Percentiles rank a stretch among this genome's conserved stretches.
phyloP scores from a whole-genome alignment of 2,797 vertebrate genomes.

The Serranus cabrilla region DNA sequence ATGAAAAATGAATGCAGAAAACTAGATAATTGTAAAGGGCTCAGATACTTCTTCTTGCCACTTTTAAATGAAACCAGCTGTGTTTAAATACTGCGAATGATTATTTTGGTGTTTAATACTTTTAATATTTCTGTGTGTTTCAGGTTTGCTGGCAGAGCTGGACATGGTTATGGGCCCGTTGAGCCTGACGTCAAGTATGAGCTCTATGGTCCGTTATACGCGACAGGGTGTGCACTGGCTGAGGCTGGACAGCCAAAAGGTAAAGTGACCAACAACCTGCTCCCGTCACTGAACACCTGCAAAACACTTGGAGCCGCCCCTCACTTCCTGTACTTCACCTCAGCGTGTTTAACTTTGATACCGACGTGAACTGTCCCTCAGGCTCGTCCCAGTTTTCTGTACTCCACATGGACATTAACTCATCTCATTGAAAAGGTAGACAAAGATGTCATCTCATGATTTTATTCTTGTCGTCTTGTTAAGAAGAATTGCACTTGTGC shows the following conservation, averaged over 20 bases:
- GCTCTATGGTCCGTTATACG: conserved; percentile 88
- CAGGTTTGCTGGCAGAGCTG: conserved; percentile 92
- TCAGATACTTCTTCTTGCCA: no score
- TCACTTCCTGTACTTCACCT: conserved; percentile 10
- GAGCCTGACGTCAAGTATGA: conserved; percentile 89
- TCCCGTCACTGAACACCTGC: neutral
- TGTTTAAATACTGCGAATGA: no score
- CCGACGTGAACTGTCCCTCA: conserved; percentile 19
- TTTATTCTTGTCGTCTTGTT: conserved; percentile 26
- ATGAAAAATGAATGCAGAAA: no score
- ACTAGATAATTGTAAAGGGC: no score
- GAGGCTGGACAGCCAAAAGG: conserved; percentile 84
- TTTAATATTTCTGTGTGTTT: conserved; percentile 31
- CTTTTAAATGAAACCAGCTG: no score
- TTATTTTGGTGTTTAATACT: neutral
- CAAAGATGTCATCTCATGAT: conserved; percentile 8
- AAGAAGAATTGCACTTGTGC: conserved; percentile 20
- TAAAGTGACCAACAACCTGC: conserved; percentile 74
- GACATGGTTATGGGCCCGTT: conserved; percentile 83
- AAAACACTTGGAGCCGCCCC: conserved; percentile 6
- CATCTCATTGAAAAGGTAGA: conserved; percentile 16
- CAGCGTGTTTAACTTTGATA: neutral
- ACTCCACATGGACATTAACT: conserved; percentile 21
- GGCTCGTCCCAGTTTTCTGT: conserved; percentile 5
- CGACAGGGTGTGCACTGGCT: conserved; percentile 93